Evolutionary conservation across 2,888 invertebrate species (phyloP), one percentile per base, ranked within the genome.

Genomic region (Sesia apiformis): DNA sequence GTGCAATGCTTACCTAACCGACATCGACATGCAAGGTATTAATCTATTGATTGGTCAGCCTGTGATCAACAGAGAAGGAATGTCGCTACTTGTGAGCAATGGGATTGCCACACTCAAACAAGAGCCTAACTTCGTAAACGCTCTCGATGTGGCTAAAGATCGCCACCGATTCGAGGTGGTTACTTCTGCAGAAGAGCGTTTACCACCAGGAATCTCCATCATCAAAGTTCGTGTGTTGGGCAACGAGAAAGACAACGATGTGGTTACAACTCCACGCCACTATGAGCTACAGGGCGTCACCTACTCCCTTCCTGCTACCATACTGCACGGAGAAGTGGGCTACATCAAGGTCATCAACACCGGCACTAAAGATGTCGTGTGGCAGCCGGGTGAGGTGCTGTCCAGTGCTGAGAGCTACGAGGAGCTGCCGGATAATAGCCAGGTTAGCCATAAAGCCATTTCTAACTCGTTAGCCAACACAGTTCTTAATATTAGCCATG

Each of bases 301-400:
- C 46, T 67, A 64, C n/a, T n/a, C n/a, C n/a, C 56, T 59, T 62
- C 65, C 66, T 0, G 64, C 63, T 3, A 65, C 65, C 0, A 46
- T 66, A 8, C 60, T 69, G 0, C 58, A 63, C 1, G 66, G 65
- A 23, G 4, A 8, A 3, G 52, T 42, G 1, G 66, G 66, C 2
- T 62, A 60, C 57, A 54, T 67, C 38, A 69, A 67, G 52, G 57
- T 65, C 6, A 40, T 63, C 54, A n/a, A n/a, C n/a, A n/a, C n/a
- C n/a, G n/a, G n/a, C n/a, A n/a, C n/a, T n/a, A n/a, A n/a, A n/a
- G n/a, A n/a, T n/a, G n/a, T n/a, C n/a, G n/a, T n/a, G n/a, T n/a
- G n/a, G n/a, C n/a, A n/a, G 6, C 7, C 49, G 4, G 59, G 63
- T 3, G n/a, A 51, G 0, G 52, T 60, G 4, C 40, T 61, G 50